Base-by-base conservation (phyloP, 2,888 invertebrate species). In the Philhelius pedissequus region DNA sequence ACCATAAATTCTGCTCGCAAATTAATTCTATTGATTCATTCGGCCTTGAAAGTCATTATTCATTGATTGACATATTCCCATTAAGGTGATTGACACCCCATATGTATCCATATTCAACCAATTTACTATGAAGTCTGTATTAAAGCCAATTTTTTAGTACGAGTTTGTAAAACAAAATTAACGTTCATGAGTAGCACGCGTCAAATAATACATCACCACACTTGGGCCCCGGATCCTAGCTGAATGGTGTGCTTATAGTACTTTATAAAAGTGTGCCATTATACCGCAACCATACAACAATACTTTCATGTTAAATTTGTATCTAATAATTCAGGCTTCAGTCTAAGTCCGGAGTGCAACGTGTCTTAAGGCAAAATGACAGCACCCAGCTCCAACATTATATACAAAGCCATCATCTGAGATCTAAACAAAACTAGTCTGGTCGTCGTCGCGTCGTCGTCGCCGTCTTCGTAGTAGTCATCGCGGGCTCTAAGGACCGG, bases 121-220 rank as follows among this genome's bases (percentile, higher is more conserved):
- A 58, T 45, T 30, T 32, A 13, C 62, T 60, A 18, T 74, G 35
- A 83, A 83, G 78, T 74, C 82, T 83, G 56, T 78, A 74, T 78
- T 83, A 62, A 13, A 43, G 52, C 22, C 27, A 20, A 56, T 11
- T 43, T 52, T 30, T 38, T 25, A 48, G 48, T n/a, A 25, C n/a
- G n/a, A n/a, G n/a, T n/a, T n/a, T n/a, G 11, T 22, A 22, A 58
- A 60, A 30, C 8, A 40, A 48, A 32, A 32, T 32, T 22, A 48
- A 64, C n/a, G 30, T 48, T 64, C 64, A 58, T 79, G 83, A 74
- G 68, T 66, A 83, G 83, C 83, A 83, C 83, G 83, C 83, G 83
- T 83, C 79, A 79, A 70, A 73, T 48, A 83, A 66, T 83, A 58
- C 50, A 76, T 64, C 35, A 52, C 70, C 50, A 22, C 30, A 75